These are phyloP conservation scores for Drosophila mulleri DNA, from an alignment of 2,888 invertebrate genomes.

Conservation along the genomic window DNA sequence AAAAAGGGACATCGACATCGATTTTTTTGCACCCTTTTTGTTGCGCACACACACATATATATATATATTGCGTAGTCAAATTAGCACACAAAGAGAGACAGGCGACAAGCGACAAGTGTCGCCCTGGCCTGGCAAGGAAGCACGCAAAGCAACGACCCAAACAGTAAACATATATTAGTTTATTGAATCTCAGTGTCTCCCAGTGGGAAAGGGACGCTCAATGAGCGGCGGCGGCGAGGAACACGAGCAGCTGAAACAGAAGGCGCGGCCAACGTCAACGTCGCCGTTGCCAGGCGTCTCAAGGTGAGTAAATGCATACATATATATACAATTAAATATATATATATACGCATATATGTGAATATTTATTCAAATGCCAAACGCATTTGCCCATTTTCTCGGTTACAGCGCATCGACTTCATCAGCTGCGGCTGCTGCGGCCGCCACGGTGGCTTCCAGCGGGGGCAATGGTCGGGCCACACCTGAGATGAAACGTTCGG, in stretches of 20 bases:
- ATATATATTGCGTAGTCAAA: conserved; percentile 41
- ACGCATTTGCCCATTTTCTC: not conserved
- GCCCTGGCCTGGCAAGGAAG: conserved; percentile 12
- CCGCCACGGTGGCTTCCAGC: conserved; percentile 10
- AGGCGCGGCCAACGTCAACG: conserved; percentile 44
- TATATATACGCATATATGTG: not conserved
- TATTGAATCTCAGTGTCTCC: conserved; percentile 29
- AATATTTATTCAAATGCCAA: conserved; percentile 1
- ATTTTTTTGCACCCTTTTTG: conserved; percentile 75
- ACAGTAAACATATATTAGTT: conserved; percentile 17
- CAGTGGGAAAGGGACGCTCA: conserved; percentile 41
- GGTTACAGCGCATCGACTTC: conserved; percentile 60
- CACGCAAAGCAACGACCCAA: conserved; percentile 15
- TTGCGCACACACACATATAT: conserved; percentile 23
- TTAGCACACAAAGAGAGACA: conserved; percentile 57
- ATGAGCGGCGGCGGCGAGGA: conserved; percentile 65
- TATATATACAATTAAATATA: not conserved
- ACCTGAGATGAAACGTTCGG: conserved; percentile 89
- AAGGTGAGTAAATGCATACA: conserved; percentile 22
- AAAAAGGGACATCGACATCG: conserved; percentile 74
- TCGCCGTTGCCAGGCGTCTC: conserved; percentile 42
- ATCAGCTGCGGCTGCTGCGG: conserved; percentile 46
- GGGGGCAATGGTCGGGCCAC: conserved; percentile 52
- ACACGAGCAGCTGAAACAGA: conserved; percentile 55
- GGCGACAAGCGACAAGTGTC: conserved; percentile 45